These are phyloP conservation scores for Drosophila mayri DNA, from an alignment of 1,140 invertebrate genomes.

Conservation along the genomic window DNA sequence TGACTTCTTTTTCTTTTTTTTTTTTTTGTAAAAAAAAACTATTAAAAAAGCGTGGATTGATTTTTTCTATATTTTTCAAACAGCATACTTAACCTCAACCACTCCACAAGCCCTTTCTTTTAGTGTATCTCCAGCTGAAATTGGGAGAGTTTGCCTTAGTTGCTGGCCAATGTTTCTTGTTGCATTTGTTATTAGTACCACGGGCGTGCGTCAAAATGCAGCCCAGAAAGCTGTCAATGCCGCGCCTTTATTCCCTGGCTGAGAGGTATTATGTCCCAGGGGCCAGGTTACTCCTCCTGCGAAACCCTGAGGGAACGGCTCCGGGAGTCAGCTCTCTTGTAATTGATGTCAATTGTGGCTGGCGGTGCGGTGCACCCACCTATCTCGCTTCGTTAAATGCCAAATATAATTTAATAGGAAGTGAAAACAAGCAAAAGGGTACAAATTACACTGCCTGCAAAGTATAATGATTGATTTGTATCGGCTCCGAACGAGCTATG, in stretches of 20 bases:
- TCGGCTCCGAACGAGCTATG: slow-evolving; percentile 68
- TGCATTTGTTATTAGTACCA: slow-evolving; percentile 32
- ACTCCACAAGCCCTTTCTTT: neutral
- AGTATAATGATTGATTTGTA: slow-evolving; percentile 81
- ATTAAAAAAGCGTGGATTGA: no score
- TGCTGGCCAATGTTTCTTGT: slow-evolving; percentile 18
- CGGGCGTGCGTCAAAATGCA: slow-evolving; percentile 70
- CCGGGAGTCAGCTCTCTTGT: slow-evolving; percentile 74
- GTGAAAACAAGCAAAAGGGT: slow-evolving; percentile 80
- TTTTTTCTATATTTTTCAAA: neutral
- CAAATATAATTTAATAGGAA: slow-evolving; percentile 84
- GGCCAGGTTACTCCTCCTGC: slow-evolving; percentile 20
- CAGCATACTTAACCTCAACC: neutral
- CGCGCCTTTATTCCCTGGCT: slow-evolving; percentile 56
- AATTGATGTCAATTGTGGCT: slow-evolving; percentile 72
- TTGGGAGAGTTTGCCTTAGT: slow-evolving; percentile 42
- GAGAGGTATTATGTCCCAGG: slow-evolving; percentile 18
- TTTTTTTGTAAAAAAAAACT: no score
- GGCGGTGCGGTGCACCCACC: slow-evolving; percentile 65
- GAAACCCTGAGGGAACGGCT: slow-evolving; percentile 23
- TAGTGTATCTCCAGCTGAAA: slow-evolving; percentile 7
- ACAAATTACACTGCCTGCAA: slow-evolving; percentile 67
- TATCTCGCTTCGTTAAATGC: slow-evolving; percentile 70
- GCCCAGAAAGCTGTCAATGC: slow-evolving; percentile 64
- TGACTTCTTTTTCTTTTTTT: no score